Base-by-base conservation (phyloP, 2,113 vertebrate genomes). In the Pterophyllum scalare region DNA sequence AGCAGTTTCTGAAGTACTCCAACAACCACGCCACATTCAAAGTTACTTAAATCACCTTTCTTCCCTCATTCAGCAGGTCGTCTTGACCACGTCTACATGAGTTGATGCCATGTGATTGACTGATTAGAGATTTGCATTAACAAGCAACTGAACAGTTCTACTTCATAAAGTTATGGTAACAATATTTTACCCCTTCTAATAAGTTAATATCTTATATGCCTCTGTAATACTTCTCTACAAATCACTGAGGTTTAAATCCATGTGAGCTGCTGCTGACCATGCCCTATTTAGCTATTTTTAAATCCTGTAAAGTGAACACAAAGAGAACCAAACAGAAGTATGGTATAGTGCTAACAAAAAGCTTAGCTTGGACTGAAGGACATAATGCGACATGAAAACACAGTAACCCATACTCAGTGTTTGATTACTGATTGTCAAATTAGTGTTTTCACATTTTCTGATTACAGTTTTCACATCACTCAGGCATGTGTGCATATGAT, bases 61-160 rank as follows among this genome's bases (percentile, higher is more conserved):
- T 70, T 28, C 64, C 64, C 64, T 28, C 64, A 70, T 46, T 49
- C 40, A 28, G 64, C 40, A 49, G 40, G 64, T n/a, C 17, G 24
- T 70, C 64, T 49, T 70, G 22, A 38, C 38, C 7, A 10, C 7
- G 9, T 38, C 38, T 38, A 38, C 38, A 38, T 11, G 38, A 11
- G 38, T 38, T 38, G 9, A 2, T 38, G 38, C 38, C 7, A 38
- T 38, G 9, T 38, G 38, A 38, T 11, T 38, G 38, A 28, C 0
- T 70, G 64, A 28, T 70, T 70, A 70, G 64, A 49, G 46, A 43
- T 70, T 70, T 70, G 40, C 64, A 46, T 70, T 17, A 70, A 7
- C 24, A 28, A 70, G 15, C 15, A 70, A 15, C 28, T 70, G 24
- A 67, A 19, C 40, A 49, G 15, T 43, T 28, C 38, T 46, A 46